Evolutionary conservation across 2,113 vertebrate genomes (phyloP).

Genomic region (Cacatua alba): DNA sequence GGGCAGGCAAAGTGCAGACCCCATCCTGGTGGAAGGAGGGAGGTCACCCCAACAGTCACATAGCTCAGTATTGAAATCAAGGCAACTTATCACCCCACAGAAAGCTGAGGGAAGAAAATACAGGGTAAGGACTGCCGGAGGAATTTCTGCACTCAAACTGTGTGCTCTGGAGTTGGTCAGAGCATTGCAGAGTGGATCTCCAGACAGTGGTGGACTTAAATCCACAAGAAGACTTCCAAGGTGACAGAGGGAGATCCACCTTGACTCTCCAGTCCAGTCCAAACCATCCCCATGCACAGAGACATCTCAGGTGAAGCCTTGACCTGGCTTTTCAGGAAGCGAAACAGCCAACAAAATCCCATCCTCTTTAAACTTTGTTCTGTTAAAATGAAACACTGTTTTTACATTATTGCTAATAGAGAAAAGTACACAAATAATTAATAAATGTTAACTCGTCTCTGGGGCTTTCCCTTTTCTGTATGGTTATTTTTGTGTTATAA

Average conservation of each 20-base stretch:
- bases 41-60: not conserved
- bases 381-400: not conserved
- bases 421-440: conserved; percentile 27
- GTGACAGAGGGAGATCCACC: not conserved
- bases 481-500: conserved; percentile 59
- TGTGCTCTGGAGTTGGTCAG: not conserved
- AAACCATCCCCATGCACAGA: not conserved
- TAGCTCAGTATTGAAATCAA: not conserved
- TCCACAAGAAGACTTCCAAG: not conserved
- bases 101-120: not conserved
- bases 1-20: fast-evolving
- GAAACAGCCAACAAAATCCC: not conserved
- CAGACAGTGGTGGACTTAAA: not conserved
- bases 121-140: not conserved
- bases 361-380: not conserved
- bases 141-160: not conserved
- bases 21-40: not conserved
- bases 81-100: fast-evolving
- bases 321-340: not conserved
- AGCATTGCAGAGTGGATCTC: not conserved
- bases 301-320: not conserved
- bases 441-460: conserved; percentile 22
- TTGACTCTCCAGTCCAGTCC: no score
- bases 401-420: conserved; percentile 12
- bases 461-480: not conserved